phyloP scores from a whole-genome alignment of 2,113 vertebrate genomes.

The Macquaria australasica region DNA sequence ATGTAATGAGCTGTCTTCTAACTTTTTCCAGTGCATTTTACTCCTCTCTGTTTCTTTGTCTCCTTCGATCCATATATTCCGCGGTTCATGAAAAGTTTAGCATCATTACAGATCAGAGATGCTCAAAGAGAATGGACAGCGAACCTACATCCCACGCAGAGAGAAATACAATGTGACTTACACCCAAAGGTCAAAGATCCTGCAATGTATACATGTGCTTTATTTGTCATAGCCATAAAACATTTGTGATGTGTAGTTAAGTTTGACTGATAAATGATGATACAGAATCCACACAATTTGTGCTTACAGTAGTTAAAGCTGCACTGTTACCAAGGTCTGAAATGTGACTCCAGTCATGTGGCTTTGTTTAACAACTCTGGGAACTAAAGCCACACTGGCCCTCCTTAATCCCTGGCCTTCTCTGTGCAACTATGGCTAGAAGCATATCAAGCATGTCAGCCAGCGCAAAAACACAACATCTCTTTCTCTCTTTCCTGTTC shows the following conservation, averaged over 20 bases:
- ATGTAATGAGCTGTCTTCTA: slow-evolving; percentile 53
- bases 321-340: slow-evolving; percentile 44
- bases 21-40: slow-evolving; percentile 53
- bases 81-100: slow-evolving; percentile 64
- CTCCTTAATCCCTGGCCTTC: slow-evolving; percentile 46
- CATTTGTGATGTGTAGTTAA: neutral
- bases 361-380: slow-evolving; percentile 69
- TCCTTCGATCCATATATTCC: slow-evolving; percentile 20
- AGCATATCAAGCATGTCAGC: slow-evolving; percentile 43
- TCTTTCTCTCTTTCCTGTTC: slow-evolving; percentile 29
- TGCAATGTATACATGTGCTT: neutral
- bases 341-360: slow-evolving; percentile 67
- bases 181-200: slow-evolving; percentile 1
- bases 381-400: slow-evolving; percentile 59
- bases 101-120: slow-evolving; percentile 56
- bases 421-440: slow-evolving; percentile 41
- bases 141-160: neutral
- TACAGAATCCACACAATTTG: slow-evolving; percentile 12
- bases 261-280: slow-evolving; percentile 26
- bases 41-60: slow-evolving; percentile 25
- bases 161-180: slow-evolving; percentile 6
- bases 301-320: slow-evolving; percentile 30
- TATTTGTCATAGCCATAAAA: slow-evolving; percentile 2
- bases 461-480: slow-evolving; percentile 26
- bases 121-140: slow-evolving; percentile 29